phyloP scores from a whole-genome alignment of 53 echinoderm and acorn worm species.

The Apostichopus leukothele region DNA sequence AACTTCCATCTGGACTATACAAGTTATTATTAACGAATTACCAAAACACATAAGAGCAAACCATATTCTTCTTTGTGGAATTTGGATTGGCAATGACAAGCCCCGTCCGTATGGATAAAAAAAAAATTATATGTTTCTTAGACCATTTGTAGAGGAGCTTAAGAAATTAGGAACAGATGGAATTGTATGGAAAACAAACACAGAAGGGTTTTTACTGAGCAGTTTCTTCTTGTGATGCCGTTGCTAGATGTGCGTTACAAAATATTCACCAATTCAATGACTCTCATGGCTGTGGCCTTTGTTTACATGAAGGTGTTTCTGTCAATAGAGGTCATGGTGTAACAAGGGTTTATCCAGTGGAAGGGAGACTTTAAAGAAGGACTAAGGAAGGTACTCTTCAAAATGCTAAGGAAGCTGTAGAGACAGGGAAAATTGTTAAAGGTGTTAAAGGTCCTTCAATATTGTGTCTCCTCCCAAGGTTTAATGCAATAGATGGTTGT shows the following conservation, averaged over 20 bases:
- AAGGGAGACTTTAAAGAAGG: slow-evolving; percentile 5
- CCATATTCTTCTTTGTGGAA: slow-evolving; percentile 49
- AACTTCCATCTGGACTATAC: slow-evolving; percentile 65
- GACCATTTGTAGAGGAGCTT: slow-evolving; percentile 53
- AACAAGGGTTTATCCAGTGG: slow-evolving; percentile 48
- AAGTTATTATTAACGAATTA: slow-evolving; percentile 50
- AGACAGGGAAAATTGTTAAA: not conserved
- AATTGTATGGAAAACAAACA: not conserved
- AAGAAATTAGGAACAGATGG: slow-evolving; percentile 41
- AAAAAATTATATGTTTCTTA: slow-evolving; percentile 50
- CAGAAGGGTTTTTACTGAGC: slow-evolving; percentile 45
- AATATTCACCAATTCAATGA: slow-evolving; percentile 63
- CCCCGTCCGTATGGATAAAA: slow-evolving; percentile 50
- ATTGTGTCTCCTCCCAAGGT: slow-evolving; percentile 38
- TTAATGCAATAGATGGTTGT: slow-evolving; percentile 45
- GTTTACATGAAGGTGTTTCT: slow-evolving; percentile 49
- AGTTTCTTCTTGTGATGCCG: slow-evolving; percentile 55
- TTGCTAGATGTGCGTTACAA: slow-evolving; percentile 47
- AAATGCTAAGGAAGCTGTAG: not conserved
- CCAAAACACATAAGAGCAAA: slow-evolving; percentile 51
- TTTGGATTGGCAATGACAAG: slow-evolving; percentile 58
- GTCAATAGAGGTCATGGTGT: slow-evolving; percentile 48
- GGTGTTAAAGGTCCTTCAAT: slow-evolving; percentile 52
- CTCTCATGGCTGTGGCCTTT: slow-evolving; percentile 57
- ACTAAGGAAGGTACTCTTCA: slow-evolving; percentile 22